A percentile compares a stretch with the other conserved stretches of the same genome.
Evolutionary conservation across 2,888 invertebrate species (phyloP).

Genomic region (Pseudolycoriella hygida): DNA sequence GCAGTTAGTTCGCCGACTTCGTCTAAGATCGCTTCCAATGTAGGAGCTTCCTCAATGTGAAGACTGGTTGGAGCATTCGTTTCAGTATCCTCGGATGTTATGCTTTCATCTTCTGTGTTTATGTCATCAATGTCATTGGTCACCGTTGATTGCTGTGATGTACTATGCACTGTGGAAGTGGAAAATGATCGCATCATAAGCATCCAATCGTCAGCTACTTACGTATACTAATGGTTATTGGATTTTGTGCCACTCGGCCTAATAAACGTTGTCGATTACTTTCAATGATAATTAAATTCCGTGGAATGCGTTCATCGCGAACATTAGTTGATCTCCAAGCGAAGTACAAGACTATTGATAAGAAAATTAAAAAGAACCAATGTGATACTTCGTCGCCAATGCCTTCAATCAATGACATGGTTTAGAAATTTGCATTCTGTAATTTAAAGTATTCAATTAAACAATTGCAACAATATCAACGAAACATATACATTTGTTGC

Average conservation of each 20-base stretch:
- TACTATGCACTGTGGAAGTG: not conserved
- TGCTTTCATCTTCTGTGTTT: slow-evolving; percentile 15
- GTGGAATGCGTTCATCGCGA: slow-evolving; percentile 13
- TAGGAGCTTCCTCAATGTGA: slow-evolving; percentile 12
- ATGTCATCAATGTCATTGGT: slow-evolving; percentile 27
- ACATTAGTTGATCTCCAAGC: slow-evolving; percentile 57
- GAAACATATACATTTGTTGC: not conserved
- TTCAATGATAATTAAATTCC: slow-evolving; percentile 14
- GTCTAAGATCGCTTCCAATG: slow-evolving; percentile 17
- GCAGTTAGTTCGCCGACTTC: slow-evolving; percentile 15
- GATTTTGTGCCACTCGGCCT: not conserved
- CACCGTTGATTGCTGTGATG: slow-evolving; percentile 11
- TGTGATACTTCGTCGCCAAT: not conserved
- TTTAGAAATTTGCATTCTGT: not conserved
- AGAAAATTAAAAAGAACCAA: slow-evolving; percentile 15
- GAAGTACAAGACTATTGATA: slow-evolving; percentile 35
- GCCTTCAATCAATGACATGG: not conserved
- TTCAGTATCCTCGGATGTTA: slow-evolving; percentile 4
- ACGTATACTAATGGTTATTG: not conserved
- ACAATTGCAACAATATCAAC: not conserved
- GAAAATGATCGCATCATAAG: too few relatives aligned
- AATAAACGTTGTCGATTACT: slow-evolving; percentile 10
- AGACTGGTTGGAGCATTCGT: slow-evolving; percentile 7
- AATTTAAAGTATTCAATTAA: too few relatives aligned
- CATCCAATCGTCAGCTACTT: too few relatives aligned